Evolutionary conservation across 1,140 invertebrate genomes (phyloP).

Genomic region (Zaprionus taronus): DNA sequence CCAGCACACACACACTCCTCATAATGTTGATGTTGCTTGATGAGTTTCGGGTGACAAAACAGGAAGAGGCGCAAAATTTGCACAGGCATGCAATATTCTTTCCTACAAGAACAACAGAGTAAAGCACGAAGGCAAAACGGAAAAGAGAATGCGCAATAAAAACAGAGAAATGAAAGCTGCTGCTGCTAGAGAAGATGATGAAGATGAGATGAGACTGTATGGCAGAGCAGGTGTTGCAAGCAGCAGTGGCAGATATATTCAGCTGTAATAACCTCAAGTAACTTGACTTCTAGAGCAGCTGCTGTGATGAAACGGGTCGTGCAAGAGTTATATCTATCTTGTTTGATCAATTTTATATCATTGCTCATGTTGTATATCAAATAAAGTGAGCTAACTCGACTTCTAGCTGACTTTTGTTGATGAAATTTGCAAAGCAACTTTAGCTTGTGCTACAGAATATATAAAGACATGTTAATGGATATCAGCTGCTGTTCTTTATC

Average conservation of each 20-base stretch:
- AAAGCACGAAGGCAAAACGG: not conserved
- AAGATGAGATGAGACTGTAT: not conserved
- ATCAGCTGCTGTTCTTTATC: too few species aligned
- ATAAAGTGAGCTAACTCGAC: constrained; percentile 10
- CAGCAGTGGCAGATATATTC: not conserved
- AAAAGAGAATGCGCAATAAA: not conserved
- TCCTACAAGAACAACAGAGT: constrained; percentile 37
- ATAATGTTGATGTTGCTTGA: constrained; percentile 69
- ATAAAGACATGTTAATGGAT: too few species aligned
- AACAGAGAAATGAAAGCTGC: not conserved
- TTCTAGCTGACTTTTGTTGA: not conserved
- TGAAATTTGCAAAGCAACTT: not conserved
- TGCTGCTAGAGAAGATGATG: not conserved
- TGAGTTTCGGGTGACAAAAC: constrained; percentile 76
- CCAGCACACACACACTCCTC: constrained; percentile 16
- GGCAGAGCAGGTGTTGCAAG: constrained; percentile 22
- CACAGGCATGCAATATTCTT: constrained; percentile 76
- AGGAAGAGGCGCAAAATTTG: constrained; percentile 81
- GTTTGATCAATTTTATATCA: not conserved
- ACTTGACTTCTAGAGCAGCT: constrained; percentile 13
- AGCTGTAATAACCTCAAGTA: not conserved
- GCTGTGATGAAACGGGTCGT: not conserved
- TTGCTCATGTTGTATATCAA: not conserved
- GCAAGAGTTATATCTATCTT: not conserved
- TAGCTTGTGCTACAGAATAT: too few species aligned